phyloP scores from a whole-genome alignment of 1,140 invertebrate species.

The Trachymyrmex cornetzi region DNA sequence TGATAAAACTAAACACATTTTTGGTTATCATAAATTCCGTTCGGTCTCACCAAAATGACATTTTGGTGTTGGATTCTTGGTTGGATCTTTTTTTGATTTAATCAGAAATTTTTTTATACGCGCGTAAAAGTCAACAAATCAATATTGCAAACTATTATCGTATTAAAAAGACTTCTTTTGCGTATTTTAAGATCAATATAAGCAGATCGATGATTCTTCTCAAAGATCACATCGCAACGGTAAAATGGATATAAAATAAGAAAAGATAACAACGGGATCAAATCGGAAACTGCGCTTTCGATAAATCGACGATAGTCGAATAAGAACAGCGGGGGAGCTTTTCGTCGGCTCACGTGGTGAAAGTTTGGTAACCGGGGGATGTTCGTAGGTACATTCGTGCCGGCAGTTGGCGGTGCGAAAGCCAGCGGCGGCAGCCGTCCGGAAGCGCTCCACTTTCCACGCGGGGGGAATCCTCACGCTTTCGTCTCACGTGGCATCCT shows the following conservation, averaged over 20 bases:
- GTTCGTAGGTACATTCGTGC: conserved; percentile 36
- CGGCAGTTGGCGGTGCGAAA: conserved; percentile 48
- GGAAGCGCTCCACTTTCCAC: conserved; percentile 85
- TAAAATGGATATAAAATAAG: neutral
- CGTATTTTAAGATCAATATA: neutral
- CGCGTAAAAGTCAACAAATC: too few species aligned
- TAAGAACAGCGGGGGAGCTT: neutral
- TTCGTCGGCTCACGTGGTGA: conserved; percentile 51
- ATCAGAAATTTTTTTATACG: too few species aligned
- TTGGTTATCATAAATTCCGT: too few species aligned
- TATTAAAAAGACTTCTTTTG: neutral
- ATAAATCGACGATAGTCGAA: neutral
- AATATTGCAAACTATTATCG: neutral
- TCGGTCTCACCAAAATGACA: too few species aligned
- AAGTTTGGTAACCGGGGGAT: conserved; percentile 65
- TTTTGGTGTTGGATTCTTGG: too few species aligned
- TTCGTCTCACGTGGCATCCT: conserved; percentile 79
- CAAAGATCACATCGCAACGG: neutral
- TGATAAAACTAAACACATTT: too few species aligned
- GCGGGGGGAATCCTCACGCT: conserved; percentile 80
- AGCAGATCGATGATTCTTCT: neutral
- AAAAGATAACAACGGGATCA: too few species aligned
- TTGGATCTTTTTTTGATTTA: too few species aligned
- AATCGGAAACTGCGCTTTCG: neutral
- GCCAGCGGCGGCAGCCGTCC: conserved; percentile 46